These are phyloP conservation scores for Chloropsis hardwickii DNA, from an alignment of 2,113 vertebrate genomes.

Conservation along the genomic window DNA sequence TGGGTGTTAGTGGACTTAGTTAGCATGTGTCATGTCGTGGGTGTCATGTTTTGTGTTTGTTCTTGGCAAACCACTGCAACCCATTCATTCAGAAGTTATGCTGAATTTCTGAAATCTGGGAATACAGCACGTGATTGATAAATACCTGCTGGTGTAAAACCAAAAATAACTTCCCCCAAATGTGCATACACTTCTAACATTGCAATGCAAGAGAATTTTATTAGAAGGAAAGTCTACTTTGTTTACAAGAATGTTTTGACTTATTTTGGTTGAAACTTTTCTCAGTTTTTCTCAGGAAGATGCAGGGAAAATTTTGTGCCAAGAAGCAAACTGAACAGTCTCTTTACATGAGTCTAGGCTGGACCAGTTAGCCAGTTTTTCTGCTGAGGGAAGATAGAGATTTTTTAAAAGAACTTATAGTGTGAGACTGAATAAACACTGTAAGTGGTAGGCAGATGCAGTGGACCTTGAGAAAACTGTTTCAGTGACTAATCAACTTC, in stretches of 20 bases:
- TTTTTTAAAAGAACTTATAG: neutral
- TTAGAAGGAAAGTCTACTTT: neutral
- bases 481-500: neutral
- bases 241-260: neutral
- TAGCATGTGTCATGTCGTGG: accelerated
- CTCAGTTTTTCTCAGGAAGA: neutral
- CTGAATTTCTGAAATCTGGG: neutral
- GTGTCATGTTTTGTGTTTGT: neutral
- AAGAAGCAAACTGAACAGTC: neutral
- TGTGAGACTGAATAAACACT: neutral
- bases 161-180: neutral
- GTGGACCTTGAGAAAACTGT: neutral
- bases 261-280: neutral
- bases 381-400: neutral
- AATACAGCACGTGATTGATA: neutral
- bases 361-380: neutral
- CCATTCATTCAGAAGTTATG: neutral
- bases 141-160: neutral
- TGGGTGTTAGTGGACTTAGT: neutral
- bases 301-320: neutral
- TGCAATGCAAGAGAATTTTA: neutral
- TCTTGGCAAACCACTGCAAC: neutral
- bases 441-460: neutral
- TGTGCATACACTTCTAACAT: neutral
- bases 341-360: neutral